These are phyloP conservation scores for Neopelma chrysocephalum DNA, from an alignment of 2,797 vertebrate species.

Conservation along the genomic window DNA sequence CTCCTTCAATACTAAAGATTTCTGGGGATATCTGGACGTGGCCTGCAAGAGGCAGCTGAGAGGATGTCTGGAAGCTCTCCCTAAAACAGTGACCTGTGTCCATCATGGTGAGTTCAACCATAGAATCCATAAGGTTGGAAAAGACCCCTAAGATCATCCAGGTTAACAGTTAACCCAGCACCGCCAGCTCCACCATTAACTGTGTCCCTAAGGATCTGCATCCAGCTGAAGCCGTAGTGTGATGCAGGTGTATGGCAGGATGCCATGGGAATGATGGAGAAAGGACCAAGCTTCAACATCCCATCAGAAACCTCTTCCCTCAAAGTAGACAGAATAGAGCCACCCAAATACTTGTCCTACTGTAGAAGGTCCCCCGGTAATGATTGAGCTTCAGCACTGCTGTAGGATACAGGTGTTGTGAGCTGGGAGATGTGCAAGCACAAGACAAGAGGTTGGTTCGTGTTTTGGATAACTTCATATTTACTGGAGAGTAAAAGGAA, in stretches of 20 bases:
- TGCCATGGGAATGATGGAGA: background rate
- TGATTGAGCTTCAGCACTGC: background rate
- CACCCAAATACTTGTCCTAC: fast-evolving
- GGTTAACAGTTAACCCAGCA: background rate
- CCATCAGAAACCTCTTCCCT: background rate
- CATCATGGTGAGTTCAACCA: background rate
- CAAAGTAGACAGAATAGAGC: background rate
- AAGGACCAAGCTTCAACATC: background rate
- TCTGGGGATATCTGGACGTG: background rate
- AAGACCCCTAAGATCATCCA: background rate
- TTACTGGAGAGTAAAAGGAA: background rate
- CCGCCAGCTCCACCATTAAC: background rate
- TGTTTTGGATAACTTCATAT: background rate
- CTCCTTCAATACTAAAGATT: background rate
- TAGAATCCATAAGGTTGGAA: background rate
- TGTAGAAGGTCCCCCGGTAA: background rate
- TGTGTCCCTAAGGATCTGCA: background rate
- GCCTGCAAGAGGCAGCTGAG: background rate
- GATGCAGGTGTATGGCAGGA: background rate
- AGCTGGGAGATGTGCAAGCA: background rate
- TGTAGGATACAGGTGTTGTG: background rate
- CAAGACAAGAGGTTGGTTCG: background rate
- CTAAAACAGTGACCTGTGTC: background rate
- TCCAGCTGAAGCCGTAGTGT: background rate
- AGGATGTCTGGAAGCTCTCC: background rate